These are phyloP conservation scores for Hylaea fasciaria DNA, from an alignment of 2,888 invertebrate genomes.

Conservation along the genomic window DNA sequence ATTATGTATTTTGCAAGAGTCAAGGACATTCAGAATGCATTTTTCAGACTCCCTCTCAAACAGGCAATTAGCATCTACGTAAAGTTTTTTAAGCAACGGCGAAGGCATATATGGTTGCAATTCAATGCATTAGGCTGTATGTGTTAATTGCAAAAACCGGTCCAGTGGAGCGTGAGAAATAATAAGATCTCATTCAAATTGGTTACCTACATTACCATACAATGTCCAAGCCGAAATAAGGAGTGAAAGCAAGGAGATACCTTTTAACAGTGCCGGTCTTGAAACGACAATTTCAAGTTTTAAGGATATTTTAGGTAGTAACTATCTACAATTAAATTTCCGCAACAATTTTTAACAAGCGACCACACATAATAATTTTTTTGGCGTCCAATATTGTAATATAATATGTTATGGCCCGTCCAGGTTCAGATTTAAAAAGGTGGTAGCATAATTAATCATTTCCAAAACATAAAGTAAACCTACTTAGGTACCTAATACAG, in stretches of 20 bases:
- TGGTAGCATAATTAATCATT: too few species aligned
- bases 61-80: slow-evolving; percentile 21
- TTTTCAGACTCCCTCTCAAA: slow-evolving; percentile 29
- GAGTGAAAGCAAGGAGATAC: slow-evolving; percentile 62
- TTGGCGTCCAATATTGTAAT: not conserved
- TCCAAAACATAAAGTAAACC: too few species aligned
- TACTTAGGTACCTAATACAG: too few species aligned
- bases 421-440: too few species aligned
- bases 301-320: not conserved
- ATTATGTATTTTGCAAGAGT: slow-evolving; percentile 9
- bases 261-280: slow-evolving; percentile 33
- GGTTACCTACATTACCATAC: slow-evolving; percentile 66
- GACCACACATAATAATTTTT: not conserved
- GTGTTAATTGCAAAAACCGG: slow-evolving; percentile 64
- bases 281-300: not conserved
- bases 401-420: too few species aligned
- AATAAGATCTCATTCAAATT: slow-evolving; percentile 57
- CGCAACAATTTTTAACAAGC: too few species aligned
- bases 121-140: slow-evolving; percentile 50
- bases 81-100: slow-evolving; percentile 44
- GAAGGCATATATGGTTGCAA: slow-evolving; percentile 50
- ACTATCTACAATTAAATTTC: not conserved
- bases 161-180: slow-evolving; percentile 68
- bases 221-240: slow-evolving; percentile 62
- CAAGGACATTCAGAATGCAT: slow-evolving; percentile 26